Base-by-base conservation (phyloP, 2,797 vertebrate genomes). In the Sebastes minor region DNA sequence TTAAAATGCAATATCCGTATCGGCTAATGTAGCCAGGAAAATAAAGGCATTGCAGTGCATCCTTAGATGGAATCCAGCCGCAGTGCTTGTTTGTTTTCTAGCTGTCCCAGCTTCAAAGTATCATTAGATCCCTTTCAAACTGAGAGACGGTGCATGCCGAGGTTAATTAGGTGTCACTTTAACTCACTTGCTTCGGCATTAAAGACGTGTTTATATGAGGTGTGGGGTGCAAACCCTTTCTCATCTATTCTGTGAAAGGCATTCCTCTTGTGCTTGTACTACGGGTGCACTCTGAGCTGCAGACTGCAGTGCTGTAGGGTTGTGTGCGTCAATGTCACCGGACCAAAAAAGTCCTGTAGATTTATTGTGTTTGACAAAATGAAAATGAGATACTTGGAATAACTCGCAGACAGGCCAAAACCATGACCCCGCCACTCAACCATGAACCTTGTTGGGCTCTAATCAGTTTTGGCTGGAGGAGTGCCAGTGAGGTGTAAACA, bases 81-180 rank as follows among this genome's bases (percentile, higher is more conserved):
- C 52, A 32, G 53, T 22, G 5, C 13, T 27, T 23, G 20, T 49
- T 69, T 27, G 2, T 56, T 49, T 25, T 2, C 5, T 30, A 22
- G 16, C 20, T 14, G 1, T 46, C 14, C 10, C 20, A 67, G 59
- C 30, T 73, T 73, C 59, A 80, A 67, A 67, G 28, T 42, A 52
- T 52, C 49, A 0, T 0, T 52, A 52, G 49, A 52, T n/a, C 18
- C n/a, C 11, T 78, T 20, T 28, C 28, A 33, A 75, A 52, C 13
- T 32, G 5, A 46, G 27, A 46, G 33, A 3, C 32, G 2, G 9
- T 78, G 56, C 38, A 60, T 18, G 18, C 14, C 14, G 46, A 70
- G 55, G 68, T 79, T 79, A 69, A 81, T 78, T 25, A 65, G 56
- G 30, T 72, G 33, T 62, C 60, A 22, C 30, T 73, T 70, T 71